phyloP scores from a whole-genome alignment of 1,140 invertebrate genomes.

The Samia ricini region DNA sequence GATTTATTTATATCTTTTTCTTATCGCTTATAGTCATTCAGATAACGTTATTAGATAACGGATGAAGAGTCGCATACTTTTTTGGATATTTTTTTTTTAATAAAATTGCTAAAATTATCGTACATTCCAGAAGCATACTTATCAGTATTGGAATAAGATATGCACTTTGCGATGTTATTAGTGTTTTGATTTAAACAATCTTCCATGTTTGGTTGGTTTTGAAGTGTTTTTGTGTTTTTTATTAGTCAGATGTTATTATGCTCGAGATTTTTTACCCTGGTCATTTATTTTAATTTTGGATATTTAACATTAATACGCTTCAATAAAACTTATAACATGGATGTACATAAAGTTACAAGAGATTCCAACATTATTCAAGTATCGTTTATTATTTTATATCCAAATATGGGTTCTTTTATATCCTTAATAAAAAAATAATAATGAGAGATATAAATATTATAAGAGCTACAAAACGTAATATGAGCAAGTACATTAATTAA shows the following conservation, averaged over 20 bases:
- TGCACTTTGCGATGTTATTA: neutral
- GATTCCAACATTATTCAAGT: no score
- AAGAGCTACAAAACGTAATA: no score
- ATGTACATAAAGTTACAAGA: no score
- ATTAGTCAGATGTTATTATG: neutral
- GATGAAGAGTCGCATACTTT: conserved; percentile 1
- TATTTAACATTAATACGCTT: no score
- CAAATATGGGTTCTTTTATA: no score
- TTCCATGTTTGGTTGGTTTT: neutral
- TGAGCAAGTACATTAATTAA: no score
- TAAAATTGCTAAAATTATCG: neutral
- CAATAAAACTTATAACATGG: no score
- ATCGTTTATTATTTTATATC: no score
- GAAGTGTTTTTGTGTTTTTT: neutral
- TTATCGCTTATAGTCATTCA: neutral
- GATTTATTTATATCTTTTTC: conserved; percentile 27
- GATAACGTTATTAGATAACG: neutral
- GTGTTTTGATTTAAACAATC: neutral
- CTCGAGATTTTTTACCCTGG: neutral
- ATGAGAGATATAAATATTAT: no score
- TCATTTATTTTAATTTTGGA: neutral
- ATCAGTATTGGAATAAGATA: neutral
- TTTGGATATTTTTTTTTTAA: neutral
- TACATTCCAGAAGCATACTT: neutral
- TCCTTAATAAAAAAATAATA: no score